These are phyloP conservation scores for Nebria ingens DNA, from an alignment of 1,140 invertebrate species.

Conservation along the genomic window DNA sequence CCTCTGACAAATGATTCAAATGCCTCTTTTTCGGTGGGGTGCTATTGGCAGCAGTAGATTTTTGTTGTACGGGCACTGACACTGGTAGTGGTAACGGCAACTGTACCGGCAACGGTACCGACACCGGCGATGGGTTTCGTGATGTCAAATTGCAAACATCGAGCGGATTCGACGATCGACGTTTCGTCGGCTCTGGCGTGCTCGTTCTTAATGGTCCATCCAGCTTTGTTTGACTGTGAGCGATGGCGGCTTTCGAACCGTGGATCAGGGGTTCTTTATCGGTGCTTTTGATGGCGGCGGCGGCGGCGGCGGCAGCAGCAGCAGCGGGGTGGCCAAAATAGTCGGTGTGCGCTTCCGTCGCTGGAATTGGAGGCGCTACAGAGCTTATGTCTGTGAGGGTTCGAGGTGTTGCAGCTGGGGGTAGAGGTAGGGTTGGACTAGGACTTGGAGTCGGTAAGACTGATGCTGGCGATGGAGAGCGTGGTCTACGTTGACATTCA, in stretches of 20 bases:
- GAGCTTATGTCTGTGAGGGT: conserved; percentile 12
- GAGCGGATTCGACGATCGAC: conserved; percentile 43
- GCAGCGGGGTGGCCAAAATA: conserved; percentile 10
- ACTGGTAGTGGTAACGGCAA: no score
- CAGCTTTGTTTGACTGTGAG: conserved; percentile 19
- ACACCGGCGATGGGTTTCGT: conserved; percentile 44
- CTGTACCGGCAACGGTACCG: no score
- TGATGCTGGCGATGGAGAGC: conserved; percentile 51
- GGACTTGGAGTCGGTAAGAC: conserved; percentile 18
- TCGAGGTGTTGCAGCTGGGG: conserved; percentile 16
- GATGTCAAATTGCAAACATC: conserved; percentile 56
- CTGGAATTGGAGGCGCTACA: conserved; percentile 10
- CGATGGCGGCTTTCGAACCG: conserved; percentile 13
- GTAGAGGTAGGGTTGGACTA: conserved; percentile 21
- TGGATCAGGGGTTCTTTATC: conserved; percentile 9
- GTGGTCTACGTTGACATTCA: conserved; percentile 83
- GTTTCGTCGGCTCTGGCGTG: conserved; percentile 24
- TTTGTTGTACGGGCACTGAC: conserved; percentile 33
- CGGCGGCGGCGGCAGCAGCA: conserved; percentile 7
- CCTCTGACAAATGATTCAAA: conserved; percentile 24
- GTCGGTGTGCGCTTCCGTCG: conserved; percentile 12
- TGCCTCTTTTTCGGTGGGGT: conserved; percentile 38
- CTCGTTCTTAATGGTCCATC: conserved; percentile 22
- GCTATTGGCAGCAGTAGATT: conserved; percentile 14
- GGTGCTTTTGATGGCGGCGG: no score